These are phyloP conservation scores for Euglossa dilemma DNA, from an alignment of 1,140 invertebrate genomes.

Conservation along the genomic window DNA sequence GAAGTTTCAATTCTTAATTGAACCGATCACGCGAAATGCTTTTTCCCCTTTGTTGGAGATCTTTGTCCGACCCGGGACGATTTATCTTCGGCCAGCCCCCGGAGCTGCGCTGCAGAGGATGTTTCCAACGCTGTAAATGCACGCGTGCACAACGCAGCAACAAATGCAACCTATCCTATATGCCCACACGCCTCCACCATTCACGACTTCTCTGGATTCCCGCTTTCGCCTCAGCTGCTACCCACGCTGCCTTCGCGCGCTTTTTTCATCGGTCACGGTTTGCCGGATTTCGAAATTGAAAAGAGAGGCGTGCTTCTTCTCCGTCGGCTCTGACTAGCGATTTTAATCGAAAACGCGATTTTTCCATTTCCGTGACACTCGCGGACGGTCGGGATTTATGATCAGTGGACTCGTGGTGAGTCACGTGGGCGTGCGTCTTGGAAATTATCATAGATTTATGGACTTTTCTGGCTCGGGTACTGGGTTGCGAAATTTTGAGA, in stretches of 20 bases:
- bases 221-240: slow-evolving; percentile 45
- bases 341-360: background rate
- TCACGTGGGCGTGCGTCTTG: too few relatives aligned
- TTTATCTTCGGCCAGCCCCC: slow-evolving; percentile 43
- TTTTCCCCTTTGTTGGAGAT: background rate
- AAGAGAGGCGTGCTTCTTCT: background rate
- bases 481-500: too few relatives aligned
- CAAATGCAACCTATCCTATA: slow-evolving; percentile 52
- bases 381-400: background rate
- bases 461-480: too few relatives aligned
- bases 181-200: slow-evolving; percentile 50
- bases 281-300: slow-evolving; percentile 43
- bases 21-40: background rate
- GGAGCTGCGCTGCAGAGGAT: slow-evolving; percentile 7
- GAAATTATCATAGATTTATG: too few relatives aligned
- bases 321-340: background rate
- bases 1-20: slow-evolving; percentile 6
- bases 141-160: slow-evolving; percentile 27
- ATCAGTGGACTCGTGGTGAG: too few relatives aligned
- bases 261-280: slow-evolving; percentile 10
- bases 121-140: slow-evolving; percentile 23
- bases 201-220: slow-evolving; percentile 22
- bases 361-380: background rate
- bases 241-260: slow-evolving; percentile 34
- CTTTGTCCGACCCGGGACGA: slow-evolving; percentile 3